phyloP scores from a whole-genome alignment of 1,140 invertebrate genomes.

The Hyles euphorbiae region DNA sequence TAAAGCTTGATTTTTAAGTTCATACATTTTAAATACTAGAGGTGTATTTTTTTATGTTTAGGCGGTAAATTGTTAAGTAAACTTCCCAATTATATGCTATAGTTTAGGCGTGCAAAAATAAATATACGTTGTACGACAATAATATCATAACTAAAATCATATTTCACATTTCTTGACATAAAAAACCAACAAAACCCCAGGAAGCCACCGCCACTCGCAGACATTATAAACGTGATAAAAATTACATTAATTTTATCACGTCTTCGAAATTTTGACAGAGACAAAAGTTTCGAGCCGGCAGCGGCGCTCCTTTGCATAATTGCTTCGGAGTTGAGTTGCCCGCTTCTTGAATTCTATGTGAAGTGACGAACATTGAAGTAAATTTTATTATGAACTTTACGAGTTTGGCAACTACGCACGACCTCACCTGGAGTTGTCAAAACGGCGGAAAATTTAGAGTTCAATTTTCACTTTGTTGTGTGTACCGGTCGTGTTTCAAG shows the following conservation, averaged over 20 bases:
- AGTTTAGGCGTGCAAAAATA: too few relatives aligned
- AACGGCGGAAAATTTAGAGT: slow-evolving; percentile 5
- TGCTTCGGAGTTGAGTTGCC: slow-evolving; percentile 10
- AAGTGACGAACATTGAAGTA: slow-evolving; percentile 8
- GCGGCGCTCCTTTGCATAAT: slow-evolving; percentile 10
- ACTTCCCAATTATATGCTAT: too few relatives aligned
- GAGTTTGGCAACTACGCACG: slow-evolving; percentile 11
- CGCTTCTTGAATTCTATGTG: slow-evolving; percentile 6
- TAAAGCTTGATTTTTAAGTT: too few relatives aligned
- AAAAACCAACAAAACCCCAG: not conserved
- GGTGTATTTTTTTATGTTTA: too few relatives aligned
- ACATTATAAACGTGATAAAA: not conserved
- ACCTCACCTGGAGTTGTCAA: slow-evolving; percentile 7
- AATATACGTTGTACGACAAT: not conserved
- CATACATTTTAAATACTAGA: too few relatives aligned
- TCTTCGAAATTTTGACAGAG: slow-evolving; percentile 8
- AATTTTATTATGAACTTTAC: slow-evolving; percentile 14
- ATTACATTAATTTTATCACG: slow-evolving; percentile 4
- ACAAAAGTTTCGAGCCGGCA: slow-evolving; percentile 7
- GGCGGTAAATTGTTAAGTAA: too few relatives aligned
- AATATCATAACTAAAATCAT: not conserved
- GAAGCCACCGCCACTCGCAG: not conserved
- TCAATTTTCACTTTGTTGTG: not conserved
- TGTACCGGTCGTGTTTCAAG: too few relatives aligned
- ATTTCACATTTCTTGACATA: not conserved